Percentiles rank a stretch among this genome's conserved stretches.
These are phyloP conservation scores for Rhabditoides inermis DNA, from an alignment of 2,888 invertebrate species.

Conservation along the genomic window DNA sequence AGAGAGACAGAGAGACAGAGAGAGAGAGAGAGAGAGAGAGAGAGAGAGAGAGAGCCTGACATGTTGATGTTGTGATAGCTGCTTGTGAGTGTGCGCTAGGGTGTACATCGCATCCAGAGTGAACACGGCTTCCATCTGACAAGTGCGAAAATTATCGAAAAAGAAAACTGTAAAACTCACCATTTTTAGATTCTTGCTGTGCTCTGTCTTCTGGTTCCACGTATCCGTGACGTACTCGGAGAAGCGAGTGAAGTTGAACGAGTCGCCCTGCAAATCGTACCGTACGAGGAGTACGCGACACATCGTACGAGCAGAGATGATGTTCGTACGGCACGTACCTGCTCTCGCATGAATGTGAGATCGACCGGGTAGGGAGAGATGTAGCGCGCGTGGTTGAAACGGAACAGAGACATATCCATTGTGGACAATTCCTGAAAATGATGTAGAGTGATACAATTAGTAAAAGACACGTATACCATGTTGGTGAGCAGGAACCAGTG, in stretches of 20 bases:
- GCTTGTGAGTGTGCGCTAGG: slow-evolving; percentile 21
- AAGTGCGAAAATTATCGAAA: too few species aligned
- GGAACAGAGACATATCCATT: slow-evolving; percentile 50
- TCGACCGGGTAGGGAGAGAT: slow-evolving; percentile 42
- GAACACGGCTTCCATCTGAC: slow-evolving; percentile 37
- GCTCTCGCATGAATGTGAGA: slow-evolving; percentile 28
- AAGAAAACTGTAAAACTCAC: too few species aligned
- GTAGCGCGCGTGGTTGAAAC: slow-evolving; percentile 52
- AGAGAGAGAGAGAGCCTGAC: too few species aligned
- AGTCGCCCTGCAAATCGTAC: slow-evolving; percentile 7
- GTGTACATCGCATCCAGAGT: slow-evolving; percentile 37
- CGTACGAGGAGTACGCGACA: neutral
- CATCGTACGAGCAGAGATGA: neutral
- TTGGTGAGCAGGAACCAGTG: slow-evolving; percentile 51
- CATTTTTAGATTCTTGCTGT: slow-evolving; percentile 25
- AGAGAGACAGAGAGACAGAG: too few species aligned
- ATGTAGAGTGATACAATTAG: neutral
- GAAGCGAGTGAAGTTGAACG: slow-evolving; percentile 32
- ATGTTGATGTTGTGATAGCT: slow-evolving; percentile 1
- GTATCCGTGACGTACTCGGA: slow-evolving; percentile 18
- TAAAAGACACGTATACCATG: slow-evolving; percentile 20
- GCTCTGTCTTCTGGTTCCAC: slow-evolving; percentile 25
- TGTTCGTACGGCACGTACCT: slow-evolving; percentile 4
- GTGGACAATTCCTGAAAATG: slow-evolving; percentile 35
- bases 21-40: too few species aligned